Evolutionary conservation across 2,113 vertebrate species (phyloP).

Genomic region (Centropus unirufus): DNA sequence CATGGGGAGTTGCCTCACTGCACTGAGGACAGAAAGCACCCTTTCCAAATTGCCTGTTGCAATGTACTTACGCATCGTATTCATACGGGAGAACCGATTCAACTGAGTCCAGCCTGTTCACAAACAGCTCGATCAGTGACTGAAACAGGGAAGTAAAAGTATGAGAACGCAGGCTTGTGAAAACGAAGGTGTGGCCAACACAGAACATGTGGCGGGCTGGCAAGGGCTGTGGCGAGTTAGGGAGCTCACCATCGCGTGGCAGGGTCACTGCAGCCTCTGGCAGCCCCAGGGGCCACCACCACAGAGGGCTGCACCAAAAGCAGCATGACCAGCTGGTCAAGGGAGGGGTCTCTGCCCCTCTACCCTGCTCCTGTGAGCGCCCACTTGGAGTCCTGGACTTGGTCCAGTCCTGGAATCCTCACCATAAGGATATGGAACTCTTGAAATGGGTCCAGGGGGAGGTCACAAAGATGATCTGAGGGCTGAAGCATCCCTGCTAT

Average conservation of each 20-base stretch:
- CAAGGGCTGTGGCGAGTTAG: not conserved
- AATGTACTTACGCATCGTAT: conserved; percentile 86
- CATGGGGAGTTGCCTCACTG: accelerated
- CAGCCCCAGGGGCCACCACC: not conserved
- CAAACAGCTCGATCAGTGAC: conserved; percentile 85
- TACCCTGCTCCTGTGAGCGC: too few relatives aligned
- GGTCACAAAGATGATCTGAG: too few relatives aligned
- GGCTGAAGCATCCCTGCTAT: too few relatives aligned
- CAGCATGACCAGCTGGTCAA: too few relatives aligned
- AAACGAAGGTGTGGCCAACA: accelerated
- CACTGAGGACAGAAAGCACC: accelerated
- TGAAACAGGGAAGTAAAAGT: conserved; percentile 46
- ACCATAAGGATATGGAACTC: too few relatives aligned
- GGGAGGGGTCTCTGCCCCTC: too few relatives aligned
- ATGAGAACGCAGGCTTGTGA: not conserved
- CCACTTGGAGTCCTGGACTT: too few relatives aligned
- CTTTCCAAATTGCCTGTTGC: not conserved
- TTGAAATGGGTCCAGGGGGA: too few relatives aligned
- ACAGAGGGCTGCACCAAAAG: not conserved
- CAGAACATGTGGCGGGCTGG: not conserved
- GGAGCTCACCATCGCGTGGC: not conserved
- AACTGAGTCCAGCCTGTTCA: conserved; percentile 89
- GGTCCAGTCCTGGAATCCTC: too few relatives aligned
- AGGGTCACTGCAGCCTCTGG: not conserved
- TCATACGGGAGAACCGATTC: conserved; percentile 89